Evolutionary conservation across 1,140 invertebrate species (phyloP).

Genomic region (Lucilia sericata): DNA sequence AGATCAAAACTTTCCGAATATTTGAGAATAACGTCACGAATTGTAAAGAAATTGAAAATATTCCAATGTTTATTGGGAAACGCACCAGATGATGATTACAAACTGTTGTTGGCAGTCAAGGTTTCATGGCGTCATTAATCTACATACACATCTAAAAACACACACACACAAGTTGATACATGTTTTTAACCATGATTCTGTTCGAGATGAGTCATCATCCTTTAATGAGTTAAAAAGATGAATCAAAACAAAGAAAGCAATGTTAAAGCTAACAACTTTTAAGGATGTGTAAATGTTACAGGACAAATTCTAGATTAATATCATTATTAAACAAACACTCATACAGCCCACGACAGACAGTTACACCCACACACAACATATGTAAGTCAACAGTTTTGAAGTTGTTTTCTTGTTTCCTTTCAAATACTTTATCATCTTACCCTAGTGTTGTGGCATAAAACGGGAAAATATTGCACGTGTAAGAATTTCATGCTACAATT

Average conservation of each 20-base stretch:
- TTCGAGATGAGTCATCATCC: background rate
- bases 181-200: background rate
- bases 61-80: background rate
- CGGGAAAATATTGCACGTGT: background rate
- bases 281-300: background rate
- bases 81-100: background rate
- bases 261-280: too few species aligned
- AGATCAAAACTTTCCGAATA: too few species aligned
- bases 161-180: background rate
- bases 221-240: background rate
- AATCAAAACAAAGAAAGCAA: too few species aligned
- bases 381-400: too few species aligned
- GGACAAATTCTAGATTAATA: background rate
- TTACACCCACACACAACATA: too few species aligned
- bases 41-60: too few species aligned
- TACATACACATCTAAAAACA: background rate
- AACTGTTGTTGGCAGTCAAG: background rate
- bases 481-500: background rate
- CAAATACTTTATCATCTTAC: too few species aligned
- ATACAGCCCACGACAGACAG: too few species aligned
- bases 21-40: too few species aligned
- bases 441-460: background rate
- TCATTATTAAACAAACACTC: background rate
- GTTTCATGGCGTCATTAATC: constrained; percentile 4
- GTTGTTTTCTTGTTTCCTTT: too few species aligned